Percentiles rank a stretch among this genome's conserved stretches.
phyloP scores from a whole-genome alignment of 2,797 vertebrate species.

The Catamblyrhynchus diadema region DNA sequence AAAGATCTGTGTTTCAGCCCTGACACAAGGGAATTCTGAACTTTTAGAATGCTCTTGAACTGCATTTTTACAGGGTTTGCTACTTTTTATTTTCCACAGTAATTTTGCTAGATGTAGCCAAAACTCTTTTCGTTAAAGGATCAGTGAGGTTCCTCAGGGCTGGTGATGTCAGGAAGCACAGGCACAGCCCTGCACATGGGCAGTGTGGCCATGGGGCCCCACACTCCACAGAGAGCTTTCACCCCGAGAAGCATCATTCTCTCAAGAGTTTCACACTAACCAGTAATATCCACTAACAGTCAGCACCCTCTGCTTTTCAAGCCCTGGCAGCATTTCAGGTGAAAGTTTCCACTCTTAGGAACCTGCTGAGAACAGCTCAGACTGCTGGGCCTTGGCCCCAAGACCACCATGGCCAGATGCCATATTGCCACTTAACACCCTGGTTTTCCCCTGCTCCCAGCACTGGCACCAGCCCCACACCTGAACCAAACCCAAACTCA shows the following conservation, averaged over 20 bases:
- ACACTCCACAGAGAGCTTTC: not conserved
- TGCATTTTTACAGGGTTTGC: not conserved
- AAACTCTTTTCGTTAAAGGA: not conserved
- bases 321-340: not conserved
- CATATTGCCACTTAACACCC: not conserved
- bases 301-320: not conserved
- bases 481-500: constrained; percentile 56
- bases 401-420: accelerated
- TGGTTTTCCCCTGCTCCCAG: not conserved
- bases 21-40: not conserved
- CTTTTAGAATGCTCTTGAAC: not conserved
- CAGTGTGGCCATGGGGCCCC: not conserved
- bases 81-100: not conserved
- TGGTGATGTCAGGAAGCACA: not conserved
- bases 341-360: not conserved
- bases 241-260: not conserved
- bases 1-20: not conserved
- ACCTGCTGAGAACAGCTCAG: accelerated
- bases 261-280: not conserved
- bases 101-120: not conserved
- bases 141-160: not conserved
- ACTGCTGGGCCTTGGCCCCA: not conserved
- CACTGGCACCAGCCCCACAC: not conserved
- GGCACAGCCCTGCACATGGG: not conserved
- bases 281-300: not conserved